phyloP scores from a whole-genome alignment of 2,113 vertebrate species.

The Choloepus hoffmanni region DNA sequence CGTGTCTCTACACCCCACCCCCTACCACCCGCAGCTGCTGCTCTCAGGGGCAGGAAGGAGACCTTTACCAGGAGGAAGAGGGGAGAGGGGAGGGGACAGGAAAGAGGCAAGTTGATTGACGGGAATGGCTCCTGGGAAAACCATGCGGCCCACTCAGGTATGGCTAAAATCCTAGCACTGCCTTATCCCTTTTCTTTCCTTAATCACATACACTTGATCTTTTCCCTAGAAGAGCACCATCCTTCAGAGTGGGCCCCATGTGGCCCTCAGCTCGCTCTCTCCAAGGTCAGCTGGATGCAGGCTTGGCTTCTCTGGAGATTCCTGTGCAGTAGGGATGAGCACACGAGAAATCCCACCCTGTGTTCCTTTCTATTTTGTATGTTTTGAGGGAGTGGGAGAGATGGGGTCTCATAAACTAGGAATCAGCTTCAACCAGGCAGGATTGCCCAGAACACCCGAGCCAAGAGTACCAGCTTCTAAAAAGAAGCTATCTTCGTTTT shows the following conservation, averaged over 20 bases:
- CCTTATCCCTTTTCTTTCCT: neutral
- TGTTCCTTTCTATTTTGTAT: neutral
- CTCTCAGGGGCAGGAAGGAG: neutral
- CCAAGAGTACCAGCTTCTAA: neutral
- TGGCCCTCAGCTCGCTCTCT: neutral
- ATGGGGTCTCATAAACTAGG: neutral
- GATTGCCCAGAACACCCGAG: neutral
- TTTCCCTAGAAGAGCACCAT: neutral
- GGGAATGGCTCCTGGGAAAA: neutral
- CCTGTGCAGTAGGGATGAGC: neutral
- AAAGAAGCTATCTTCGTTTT: neutral
- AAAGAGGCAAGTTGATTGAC: neutral
- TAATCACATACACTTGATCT: neutral
- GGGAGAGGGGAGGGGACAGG: neutral
- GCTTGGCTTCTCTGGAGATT: neutral
- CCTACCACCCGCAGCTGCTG: neutral
- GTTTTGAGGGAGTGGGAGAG: neutral
- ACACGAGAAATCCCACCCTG: neutral
- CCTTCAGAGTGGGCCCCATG: neutral
- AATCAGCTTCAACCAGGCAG: neutral
- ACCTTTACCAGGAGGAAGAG: no score
- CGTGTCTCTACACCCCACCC: neutral
- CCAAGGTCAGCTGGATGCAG: neutral
- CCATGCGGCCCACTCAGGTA: neutral
- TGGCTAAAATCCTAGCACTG: neutral